Conservation (phyloP, 2,113 vertebrate genomes). For the Cheilinus undulatus region DNA sequence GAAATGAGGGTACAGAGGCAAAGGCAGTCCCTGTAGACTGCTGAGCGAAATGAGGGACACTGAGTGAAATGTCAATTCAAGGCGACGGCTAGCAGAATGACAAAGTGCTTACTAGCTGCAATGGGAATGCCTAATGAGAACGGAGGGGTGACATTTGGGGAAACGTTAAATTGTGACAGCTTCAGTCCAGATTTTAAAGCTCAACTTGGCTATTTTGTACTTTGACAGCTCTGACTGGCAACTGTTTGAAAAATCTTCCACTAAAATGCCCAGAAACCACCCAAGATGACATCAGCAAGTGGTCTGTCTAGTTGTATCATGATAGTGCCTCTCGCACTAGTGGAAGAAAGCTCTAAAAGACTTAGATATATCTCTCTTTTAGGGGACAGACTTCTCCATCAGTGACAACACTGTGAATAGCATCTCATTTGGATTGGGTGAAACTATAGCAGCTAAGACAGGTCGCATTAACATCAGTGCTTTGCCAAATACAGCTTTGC, state of each 20-base stretch:
- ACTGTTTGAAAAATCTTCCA: not conserved
- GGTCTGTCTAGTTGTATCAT: conserved; percentile 6
- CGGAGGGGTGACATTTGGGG: conserved; percentile 57
- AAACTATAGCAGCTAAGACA: conserved; percentile 15
- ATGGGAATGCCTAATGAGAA: conserved; percentile 55
- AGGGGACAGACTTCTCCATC: conserved; percentile 12
- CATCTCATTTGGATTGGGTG: conserved; percentile 24
- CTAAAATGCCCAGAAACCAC: conserved; percentile 16
- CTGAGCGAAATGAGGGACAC: conserved; percentile 59
- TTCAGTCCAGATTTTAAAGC: conserved; percentile 39
- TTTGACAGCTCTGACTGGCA: conserved; percentile 12
- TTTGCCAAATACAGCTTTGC: conserved; percentile 1
- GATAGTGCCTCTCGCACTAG: not conserved
- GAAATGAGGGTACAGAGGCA: conserved; percentile 39
- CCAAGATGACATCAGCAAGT: not conserved
- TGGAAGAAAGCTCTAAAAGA: not conserved
- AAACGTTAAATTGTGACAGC: conserved; percentile 40
- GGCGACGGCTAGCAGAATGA: conserved; percentile 50
- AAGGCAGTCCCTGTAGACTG: conserved; percentile 50
- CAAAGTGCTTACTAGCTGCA: conserved; percentile 50
- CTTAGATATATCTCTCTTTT: not conserved
- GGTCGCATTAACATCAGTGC: conserved; percentile 4
- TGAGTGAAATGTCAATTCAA: conserved; percentile 68
- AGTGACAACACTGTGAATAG: conserved; percentile 16
- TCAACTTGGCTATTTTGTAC: conserved; percentile 20